These are phyloP conservation scores for Callipepla californica DNA, from an alignment of 2,113 vertebrate genomes.

Conservation along the genomic window DNA sequence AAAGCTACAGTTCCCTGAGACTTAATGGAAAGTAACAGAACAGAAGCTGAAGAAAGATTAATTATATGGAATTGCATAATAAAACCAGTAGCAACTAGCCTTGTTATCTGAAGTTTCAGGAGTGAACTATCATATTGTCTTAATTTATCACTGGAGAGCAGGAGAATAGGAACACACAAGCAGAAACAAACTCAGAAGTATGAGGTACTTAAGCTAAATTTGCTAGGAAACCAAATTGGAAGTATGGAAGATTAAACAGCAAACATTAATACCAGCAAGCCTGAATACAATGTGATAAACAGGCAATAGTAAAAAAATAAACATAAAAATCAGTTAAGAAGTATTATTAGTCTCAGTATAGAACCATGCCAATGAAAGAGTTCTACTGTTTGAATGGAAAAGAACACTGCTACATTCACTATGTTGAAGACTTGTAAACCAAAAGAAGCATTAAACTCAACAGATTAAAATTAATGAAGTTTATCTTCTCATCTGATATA, in stretches of 20 bases:
- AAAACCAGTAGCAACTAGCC: not conserved
- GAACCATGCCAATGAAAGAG: not conserved
- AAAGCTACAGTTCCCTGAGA: not conserved
- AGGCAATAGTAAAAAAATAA: not conserved
- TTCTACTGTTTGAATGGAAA: not conserved
- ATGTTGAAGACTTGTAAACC: not conserved
- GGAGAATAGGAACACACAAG: not conserved
- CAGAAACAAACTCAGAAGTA: not conserved
- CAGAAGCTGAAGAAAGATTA: not conserved
- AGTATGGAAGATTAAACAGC: not conserved
- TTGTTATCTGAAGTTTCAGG: not conserved
- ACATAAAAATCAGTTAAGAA: accelerated
- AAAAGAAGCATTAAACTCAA: not conserved
- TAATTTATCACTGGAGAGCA: not conserved
- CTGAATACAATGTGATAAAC: not conserved
- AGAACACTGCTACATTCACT: not conserved
- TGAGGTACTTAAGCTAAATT: not conserved
- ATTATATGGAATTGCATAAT: not conserved
- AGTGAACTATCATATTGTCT: not conserved
- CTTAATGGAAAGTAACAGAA: not conserved
- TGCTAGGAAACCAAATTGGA: not conserved
- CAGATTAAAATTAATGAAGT: not conserved
- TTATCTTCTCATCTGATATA: not conserved
- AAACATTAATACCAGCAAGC: not conserved
- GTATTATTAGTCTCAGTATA: not conserved